These are phyloP conservation scores for Papilio helenus DNA, from an alignment of 1,140 invertebrate species.

Conservation along the genomic window DNA sequence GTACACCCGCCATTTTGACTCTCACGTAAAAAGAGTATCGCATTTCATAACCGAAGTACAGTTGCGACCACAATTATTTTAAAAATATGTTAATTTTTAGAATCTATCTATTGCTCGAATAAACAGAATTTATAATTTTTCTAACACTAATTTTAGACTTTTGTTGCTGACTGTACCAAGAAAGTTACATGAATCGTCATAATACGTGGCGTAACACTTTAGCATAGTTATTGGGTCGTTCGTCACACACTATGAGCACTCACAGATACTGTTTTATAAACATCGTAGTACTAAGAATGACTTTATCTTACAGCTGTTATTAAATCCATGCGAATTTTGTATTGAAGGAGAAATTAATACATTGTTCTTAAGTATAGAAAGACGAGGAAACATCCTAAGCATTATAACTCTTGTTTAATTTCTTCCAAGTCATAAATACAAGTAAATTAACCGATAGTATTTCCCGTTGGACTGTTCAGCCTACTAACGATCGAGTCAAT, in stretches of 20 bases:
- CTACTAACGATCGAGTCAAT: no score
- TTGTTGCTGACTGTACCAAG: background rate
- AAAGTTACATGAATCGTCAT: conserved; percentile 3
- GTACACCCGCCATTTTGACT: no score
- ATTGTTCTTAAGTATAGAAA: background rate
- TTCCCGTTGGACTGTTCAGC: no score
- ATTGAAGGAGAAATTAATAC: background rate
- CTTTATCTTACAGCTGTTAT: background rate
- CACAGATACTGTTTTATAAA: background rate
- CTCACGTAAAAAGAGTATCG: no score
- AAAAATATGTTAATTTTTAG: no score
- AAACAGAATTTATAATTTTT: no score
- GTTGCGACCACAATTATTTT: background rate
- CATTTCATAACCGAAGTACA: background rate
- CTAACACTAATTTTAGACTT: background rate
- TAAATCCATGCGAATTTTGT: background rate
- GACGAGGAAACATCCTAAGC: background rate
- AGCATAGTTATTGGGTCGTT: background rate
- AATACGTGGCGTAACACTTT: conserved; percentile 2
- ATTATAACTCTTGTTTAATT: background rate
- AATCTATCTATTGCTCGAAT: no score
- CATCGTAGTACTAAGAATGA: background rate
- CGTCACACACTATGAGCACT: background rate
- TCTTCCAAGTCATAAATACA: background rate
- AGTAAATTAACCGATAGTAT: background rate